Base-by-base conservation (phyloP, 2,113 vertebrate genomes). In the Nestor notabilis region DNA sequence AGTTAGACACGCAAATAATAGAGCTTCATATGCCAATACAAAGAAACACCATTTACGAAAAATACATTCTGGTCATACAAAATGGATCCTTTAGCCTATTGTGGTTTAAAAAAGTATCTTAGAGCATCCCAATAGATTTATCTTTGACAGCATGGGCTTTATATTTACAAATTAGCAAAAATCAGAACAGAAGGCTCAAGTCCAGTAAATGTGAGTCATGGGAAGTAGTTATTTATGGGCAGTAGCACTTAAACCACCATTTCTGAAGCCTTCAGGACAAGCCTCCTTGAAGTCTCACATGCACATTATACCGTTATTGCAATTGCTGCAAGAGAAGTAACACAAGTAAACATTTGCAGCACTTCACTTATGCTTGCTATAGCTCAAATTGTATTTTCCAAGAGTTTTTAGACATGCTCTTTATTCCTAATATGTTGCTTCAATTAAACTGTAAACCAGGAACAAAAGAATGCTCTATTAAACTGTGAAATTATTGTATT, bases 81-180 rank as follows among this genome's bases (percentile, higher is more conserved):
- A 96, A 55, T 74, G 91, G 89, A 93, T 68, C 24, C 58, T 94
- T 92, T 96, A 90, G 60, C 60, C 78, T 93, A 44, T 17, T 92
- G 64, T 63, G 50, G 69, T 94, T 95, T 95, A 87, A 93, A 83
- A 95, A 97, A 93, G 84, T 89, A 56, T 94, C 83, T 89, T 72
- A n/a, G 49, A 96, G 46, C 41, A 44, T 79, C 56, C 44, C 93
- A 87, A 88, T 68, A 93, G 86, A 96, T 97, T 97, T 97, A 84
- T 94, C 87, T 97, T 95, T 97, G 95, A 96, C 95, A 95, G 80
- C 13, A 17, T 41, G 35, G 71, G 50, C 87, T 96, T 97, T 97
- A 90, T 86, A 91, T 97, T 93, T 95, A 96, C 84, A 61, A 74
- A 94, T 41, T 9, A 83, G 44, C 29, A 44, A 84, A 95, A 95